Base-by-base conservation (phyloP, 1,140 invertebrate species). In the Drosophila obscura region DNA sequence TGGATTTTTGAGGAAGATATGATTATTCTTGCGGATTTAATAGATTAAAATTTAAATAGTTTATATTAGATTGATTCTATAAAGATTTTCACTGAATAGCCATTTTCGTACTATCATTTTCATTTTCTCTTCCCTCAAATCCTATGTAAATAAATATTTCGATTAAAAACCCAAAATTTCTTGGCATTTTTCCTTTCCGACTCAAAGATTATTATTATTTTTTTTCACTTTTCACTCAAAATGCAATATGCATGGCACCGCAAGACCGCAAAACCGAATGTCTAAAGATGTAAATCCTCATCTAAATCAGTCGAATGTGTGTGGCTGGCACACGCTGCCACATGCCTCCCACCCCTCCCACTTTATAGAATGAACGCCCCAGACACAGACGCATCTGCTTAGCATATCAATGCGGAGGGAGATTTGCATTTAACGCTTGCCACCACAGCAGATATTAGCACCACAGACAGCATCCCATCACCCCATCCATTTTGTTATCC, bases 391-490 rank as follows among this genome's bases (percentile, higher is more conserved):
- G 80, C 80, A 84, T 84, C 80, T 84, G 80, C 64, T 84, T 84
- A 80, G 80, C 80, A 84, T 84, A 84, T 85, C 80, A 84, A 84
- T 84, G 76, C 57, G 60, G 51, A 44, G 35, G 11, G 64, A 78
- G 82, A 83, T 83, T 83, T 83, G 80, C 80, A 83, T 83, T 83
- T 68, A 79, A 83, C 80, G 80, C 80, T 7, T 69, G 66, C 66
- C 66, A 82, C 73, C 73, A 39, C 11, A 63, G 71, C 50, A 79
- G 80, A 83, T 81, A 82, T 82, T 82, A 82, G 58, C 66, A 69
- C 66, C 66, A 49, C 45, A 77, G 69, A 66, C 52, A 31, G 15
- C 50, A 28, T 13, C n/a, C 49, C 49, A 31, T 26, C 26, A 26
- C 24, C 35, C 45, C 49, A 19, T 1, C 0, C 19, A 19, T 19